Evolutionary conservation across 2,888 invertebrate species (phyloP), one percentile per base, ranked within the genome.

Genomic region (Lepetodrilus schrolli): DNA sequence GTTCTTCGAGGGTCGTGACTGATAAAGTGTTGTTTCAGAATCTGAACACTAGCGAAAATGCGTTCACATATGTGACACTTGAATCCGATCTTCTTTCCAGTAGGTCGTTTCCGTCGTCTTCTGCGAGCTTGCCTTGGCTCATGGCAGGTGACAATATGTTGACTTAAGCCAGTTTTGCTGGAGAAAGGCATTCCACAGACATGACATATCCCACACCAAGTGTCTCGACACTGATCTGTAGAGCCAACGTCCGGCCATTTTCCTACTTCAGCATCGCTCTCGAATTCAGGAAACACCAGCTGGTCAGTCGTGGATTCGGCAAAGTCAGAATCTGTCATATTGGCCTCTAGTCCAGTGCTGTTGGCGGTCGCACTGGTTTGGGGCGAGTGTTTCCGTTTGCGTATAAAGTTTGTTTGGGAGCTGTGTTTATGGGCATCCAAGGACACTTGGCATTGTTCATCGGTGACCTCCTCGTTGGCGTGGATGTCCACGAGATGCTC

Each of bases 251-350:
- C 47, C 3, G 47, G 47, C n/a, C n/a, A n/a, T n/a, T n/a, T n/a
- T n/a, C n/a, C n/a, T n/a, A n/a, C n/a, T n/a, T n/a, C n/a, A 4
- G 13, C 5, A 10, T 23, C 21, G 0, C 2, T 21, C 50, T 23
- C 50, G 0, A 10, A 10, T 23, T 17, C 20, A 2, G 21, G 51
- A 26, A 51, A 51, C 4, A 21, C 26, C 7, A 51, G 26, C 4
- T 51, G 51, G 51, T 51, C 51, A 4, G 51, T 51, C 5, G 51
- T 51, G 30, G 23, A 23, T n/a, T 51, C 51, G 7, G 51, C 51
- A 51, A 51, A 26, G 30, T 51, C 51, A 4, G 51, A 51, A 30
- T 51, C 51, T 23, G 51, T 26, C n/a, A 23, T 30, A 1, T 23
- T 51, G 51, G 26, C 10, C 50, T 20, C 8, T 21, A 20, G 10